Evolutionary conservation across 2,113 vertebrate genomes (phyloP).

Genomic region (Morone chrysops): DNA sequence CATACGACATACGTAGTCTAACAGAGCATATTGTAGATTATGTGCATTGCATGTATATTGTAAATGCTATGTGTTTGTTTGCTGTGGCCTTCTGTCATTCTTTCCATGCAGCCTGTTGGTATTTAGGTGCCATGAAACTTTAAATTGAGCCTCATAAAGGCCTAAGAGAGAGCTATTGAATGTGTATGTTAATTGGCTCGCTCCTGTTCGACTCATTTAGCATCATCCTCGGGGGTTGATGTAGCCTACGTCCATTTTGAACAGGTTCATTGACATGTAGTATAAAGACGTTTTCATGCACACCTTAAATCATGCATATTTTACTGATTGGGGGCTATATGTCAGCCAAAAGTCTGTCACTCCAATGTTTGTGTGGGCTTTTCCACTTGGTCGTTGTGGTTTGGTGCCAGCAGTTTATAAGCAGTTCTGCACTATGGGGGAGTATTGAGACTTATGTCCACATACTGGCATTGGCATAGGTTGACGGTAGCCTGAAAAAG

Average conservation of each 20-base stretch:
- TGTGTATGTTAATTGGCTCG: conserved; percentile 69
- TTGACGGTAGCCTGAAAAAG: conserved; percentile 45
- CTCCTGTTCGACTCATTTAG: conserved; percentile 50
- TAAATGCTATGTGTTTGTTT: conserved; percentile 1
- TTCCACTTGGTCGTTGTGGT: conserved; percentile 61
- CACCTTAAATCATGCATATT: conserved; percentile 76
- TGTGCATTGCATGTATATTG: not conserved
- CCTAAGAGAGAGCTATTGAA: conserved; percentile 65
- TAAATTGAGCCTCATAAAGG: conserved; percentile 69
- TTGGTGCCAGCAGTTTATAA: conserved; percentile 36
- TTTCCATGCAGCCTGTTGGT: conserved; percentile 42
- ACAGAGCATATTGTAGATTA: not conserved
- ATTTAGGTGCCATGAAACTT: conserved; percentile 66
- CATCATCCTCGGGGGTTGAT: conserved; percentile 22
- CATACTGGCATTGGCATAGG: conserved; percentile 36
- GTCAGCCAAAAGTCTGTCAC: conserved; percentile 64
- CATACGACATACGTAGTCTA: not conserved
- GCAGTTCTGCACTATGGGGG: conserved; percentile 47
- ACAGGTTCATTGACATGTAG: conserved; percentile 69
- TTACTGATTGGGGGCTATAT: conserved; percentile 61
- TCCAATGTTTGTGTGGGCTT: conserved; percentile 57
- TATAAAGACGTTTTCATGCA: conserved; percentile 70
- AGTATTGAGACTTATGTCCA: conserved; percentile 31
- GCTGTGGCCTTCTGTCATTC: conserved; percentile 15
- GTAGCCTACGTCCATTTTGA: conserved; percentile 54